phyloP scores from a whole-genome alignment of 2,888 invertebrate genomes.

The Amorpha juglandis region DNA sequence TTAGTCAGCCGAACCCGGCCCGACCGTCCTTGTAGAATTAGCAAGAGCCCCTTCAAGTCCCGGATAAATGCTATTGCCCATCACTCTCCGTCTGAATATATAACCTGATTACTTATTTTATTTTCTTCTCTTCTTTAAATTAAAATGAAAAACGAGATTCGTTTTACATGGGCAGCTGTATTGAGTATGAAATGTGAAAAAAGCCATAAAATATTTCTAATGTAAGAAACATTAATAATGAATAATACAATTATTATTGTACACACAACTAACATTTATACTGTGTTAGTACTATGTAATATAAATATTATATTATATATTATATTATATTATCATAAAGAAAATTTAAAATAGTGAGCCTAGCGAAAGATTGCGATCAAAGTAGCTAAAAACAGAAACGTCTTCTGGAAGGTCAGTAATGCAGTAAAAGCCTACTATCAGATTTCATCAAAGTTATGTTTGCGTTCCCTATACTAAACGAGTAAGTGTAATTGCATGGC shows the following conservation, averaged over 20 bases:
- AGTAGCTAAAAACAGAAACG: conserved; percentile 5
- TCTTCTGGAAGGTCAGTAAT: conserved; percentile 39
- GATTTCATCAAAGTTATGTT: conserved; percentile 43
- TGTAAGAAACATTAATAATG: no score
- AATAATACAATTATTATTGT: no score
- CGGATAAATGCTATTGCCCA: conserved; percentile 49
- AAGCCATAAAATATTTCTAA: not conserved
- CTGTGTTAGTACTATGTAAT: not conserved
- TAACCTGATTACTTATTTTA: conserved; percentile 24
- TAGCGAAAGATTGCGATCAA: not conserved
- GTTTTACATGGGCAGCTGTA: conserved; percentile 5
- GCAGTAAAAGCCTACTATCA: conserved; percentile 54
- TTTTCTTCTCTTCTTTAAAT: conserved; percentile 16
- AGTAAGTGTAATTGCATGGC: conserved; percentile 65
- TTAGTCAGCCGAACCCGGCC: conserved; percentile 57
- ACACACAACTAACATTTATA: no score
- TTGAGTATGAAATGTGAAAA: not conserved
- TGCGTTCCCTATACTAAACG: conserved; percentile 47
- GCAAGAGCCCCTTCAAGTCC: conserved; percentile 46
- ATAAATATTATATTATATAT: no score
- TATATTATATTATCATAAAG: no score
- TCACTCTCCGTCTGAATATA: conserved; percentile 35
- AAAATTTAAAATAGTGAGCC: conserved; percentile 7
- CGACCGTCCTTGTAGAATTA: conserved; percentile 55
- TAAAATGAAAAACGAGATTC: conserved; percentile 21